Percentiles rank a stretch among this genome's conserved stretches.
Evolutionary conservation across 2,113 vertebrate species (phyloP).

Genomic region (Myiozetetes cayanensis): DNA sequence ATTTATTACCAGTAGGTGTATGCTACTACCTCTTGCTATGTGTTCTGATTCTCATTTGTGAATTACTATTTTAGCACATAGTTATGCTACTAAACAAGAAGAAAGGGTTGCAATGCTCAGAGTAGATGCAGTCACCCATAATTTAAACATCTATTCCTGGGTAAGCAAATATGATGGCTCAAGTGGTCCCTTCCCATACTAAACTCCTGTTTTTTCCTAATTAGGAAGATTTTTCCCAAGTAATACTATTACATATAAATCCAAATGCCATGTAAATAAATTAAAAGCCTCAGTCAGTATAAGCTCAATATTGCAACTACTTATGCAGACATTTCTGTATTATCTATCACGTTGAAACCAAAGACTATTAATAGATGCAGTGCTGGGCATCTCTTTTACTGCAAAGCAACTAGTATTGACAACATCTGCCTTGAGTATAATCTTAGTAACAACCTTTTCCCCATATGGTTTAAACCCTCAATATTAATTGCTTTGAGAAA

Average conservation of each 20-base stretch:
- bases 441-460: not conserved
- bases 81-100: not conserved
- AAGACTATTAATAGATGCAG: not conserved
- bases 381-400: not conserved
- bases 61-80: not conserved
- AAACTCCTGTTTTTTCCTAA: not conserved
- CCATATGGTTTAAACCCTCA: not conserved
- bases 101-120: not conserved
- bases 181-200: not conserved
- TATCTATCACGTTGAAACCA: not conserved
- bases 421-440: not conserved
- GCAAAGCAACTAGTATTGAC: not conserved
- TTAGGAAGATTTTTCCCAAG: not conserved
- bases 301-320: not conserved
- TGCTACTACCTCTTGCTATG: not conserved
- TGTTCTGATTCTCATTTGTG: not conserved
- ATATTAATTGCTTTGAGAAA: not conserved
- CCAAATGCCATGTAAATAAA: not conserved
- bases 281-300: not conserved
- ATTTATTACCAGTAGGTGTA: not conserved
- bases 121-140: not conserved
- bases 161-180: not conserved
- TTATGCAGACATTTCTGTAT: not conserved
- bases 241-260: not conserved
- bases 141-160: not conserved